These are phyloP conservation scores for Haemorhous mexicanus DNA, from an alignment of 2,113 vertebrate genomes.

Conservation along the genomic window DNA sequence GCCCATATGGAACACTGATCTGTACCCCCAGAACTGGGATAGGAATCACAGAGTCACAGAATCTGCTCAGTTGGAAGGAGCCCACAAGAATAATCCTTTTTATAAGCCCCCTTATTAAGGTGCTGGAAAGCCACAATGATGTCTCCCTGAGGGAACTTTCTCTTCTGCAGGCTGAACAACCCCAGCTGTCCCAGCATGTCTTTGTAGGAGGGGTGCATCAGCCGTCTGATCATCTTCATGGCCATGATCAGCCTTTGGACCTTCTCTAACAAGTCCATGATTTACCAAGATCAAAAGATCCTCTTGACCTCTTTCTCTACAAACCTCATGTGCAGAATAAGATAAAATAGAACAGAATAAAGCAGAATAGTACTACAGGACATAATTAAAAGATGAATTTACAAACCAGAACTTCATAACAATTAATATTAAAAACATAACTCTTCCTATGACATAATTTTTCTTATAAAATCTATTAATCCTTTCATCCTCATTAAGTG, in stretches of 20 bases:
- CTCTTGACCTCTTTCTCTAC: neutral
- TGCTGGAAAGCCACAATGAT: neutral
- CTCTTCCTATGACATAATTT: neutral
- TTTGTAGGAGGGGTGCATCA: neutral
- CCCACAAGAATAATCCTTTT: neutral
- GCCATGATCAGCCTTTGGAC: neutral
- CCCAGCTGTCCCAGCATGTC: neutral
- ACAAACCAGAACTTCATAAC: neutral
- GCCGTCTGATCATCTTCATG: accelerated
- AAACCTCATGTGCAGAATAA: neutral
- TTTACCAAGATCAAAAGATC: neutral
- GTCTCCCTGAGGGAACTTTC: neutral
- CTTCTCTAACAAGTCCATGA: neutral
- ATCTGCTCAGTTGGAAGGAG: neutral
- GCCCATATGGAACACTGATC: neutral
- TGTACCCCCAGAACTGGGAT: neutral
- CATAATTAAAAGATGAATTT: neutral
- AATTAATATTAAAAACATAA: neutral
- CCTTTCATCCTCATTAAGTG: neutral
- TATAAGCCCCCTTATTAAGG: no score
- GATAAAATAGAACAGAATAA: neutral
- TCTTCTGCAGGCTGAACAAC: neutral
- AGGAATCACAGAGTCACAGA: neutral
- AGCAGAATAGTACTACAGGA: neutral
- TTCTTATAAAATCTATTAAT: neutral